Percentiles rank a stretch among this genome's conserved stretches.
phyloP scores from a whole-genome alignment of 2,113 vertebrate species.

The Noturus placidus region DNA sequence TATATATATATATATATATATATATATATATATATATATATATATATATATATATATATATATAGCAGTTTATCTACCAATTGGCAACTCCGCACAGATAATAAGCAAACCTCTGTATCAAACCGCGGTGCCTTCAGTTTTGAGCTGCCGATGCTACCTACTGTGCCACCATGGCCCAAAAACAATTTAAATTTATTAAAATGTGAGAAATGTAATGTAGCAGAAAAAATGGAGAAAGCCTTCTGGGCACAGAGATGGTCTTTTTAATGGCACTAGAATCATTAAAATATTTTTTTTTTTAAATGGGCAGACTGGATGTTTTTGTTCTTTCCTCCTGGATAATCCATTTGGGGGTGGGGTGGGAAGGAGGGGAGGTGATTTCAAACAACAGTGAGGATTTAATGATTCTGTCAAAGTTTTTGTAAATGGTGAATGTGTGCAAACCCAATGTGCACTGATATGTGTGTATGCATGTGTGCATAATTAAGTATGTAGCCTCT shows the following conservation, averaged over 20 bases:
- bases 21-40: background rate
- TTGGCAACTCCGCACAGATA: background rate
- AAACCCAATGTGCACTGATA: background rate
- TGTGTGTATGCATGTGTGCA: background rate
- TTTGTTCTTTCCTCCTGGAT: background rate
- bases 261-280: background rate
- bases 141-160: background rate
- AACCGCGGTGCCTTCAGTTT: background rate
- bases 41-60: background rate
- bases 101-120: background rate
- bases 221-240: background rate
- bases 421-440: background rate
- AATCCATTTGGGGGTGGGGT: background rate
- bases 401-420: background rate
- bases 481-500: constrained; percentile 54
- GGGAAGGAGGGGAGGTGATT: too few relatives aligned
- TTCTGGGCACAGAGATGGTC: background rate
- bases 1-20: too few relatives aligned
- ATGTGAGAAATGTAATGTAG: background rate
- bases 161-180: background rate
- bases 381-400: background rate
- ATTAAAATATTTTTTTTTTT: background rate
- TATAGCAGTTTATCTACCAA: background rate
- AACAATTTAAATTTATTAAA: background rate
- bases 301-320: background rate